Evolutionary conservation across 2,113 vertebrate species (phyloP), one percentile per base, ranked within the genome.

Genomic region (Neopipo cinnamomea): DNA sequence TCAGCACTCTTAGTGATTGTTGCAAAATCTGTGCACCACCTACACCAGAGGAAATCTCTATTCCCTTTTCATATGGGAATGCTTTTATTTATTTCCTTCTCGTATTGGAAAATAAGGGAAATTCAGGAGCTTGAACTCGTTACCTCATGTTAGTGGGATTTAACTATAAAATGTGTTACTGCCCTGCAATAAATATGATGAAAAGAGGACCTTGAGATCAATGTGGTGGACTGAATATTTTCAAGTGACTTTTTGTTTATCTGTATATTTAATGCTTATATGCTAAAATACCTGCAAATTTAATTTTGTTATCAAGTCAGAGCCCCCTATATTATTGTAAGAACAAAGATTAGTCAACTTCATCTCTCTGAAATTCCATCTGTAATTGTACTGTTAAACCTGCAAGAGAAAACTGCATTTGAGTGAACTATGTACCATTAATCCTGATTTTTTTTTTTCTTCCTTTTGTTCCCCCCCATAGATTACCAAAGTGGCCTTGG

Each of bases 401-500:
- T 91, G 56, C 28, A 87, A 31, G 31, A 31, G n/a, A 31, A 44
- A 81, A 41, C 23, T 50, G 15, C 61, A 27, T 74, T 77, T 61
- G 59, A 23, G 22, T 82, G 56, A 93, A 62, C 24, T 55, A 6
- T 23, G 14, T 56, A 31, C 46, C 8, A 5, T 46, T 56, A 55
- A 67, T 84, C 12, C 58, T 56, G 7, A 25, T 27, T 47, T 79
- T 24, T 92, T 28, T 93, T 27, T 93, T 35, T 11, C 21, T 23
- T 33, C 17, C 20, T 14, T 35, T 39, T 20, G 20, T 42, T 21
- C 3, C 3, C 3, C 8, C 4, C 72, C 79, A n/a, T 88, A 99
- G 99, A 98, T 99, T 94, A 98, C 98, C 77, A 98, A 98, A 95
- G 93, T 99, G 92, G 99, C 98, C 84, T 95, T 99, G 96, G 98